A percentile compares a stretch with the other conserved stretches of the same genome.
Conservation (phyloP, 2,888 invertebrate species). For the Scrobipalpa atriplicella region DNA sequence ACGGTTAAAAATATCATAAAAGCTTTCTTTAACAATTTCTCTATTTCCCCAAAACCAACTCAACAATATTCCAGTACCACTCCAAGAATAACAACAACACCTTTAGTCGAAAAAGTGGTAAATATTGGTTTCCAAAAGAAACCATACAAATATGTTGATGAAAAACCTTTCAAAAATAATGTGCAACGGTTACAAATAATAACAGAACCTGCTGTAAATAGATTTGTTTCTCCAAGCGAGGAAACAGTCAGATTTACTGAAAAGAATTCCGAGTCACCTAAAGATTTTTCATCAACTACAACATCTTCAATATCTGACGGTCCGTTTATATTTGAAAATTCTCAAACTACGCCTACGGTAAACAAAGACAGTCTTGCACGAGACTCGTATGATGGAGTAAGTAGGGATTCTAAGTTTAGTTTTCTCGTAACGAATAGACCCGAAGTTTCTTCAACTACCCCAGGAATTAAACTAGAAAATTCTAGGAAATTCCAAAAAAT, state of each 20-base stretch:
- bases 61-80: constrained; percentile 25
- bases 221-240: constrained; percentile 44
- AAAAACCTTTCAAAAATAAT: constrained; percentile 58
- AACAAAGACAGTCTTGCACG: constrained; percentile 44
- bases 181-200: constrained; percentile 66
- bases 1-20: constrained; percentile 69
- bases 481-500: constrained; percentile 62
- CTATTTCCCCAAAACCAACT: constrained; percentile 42
- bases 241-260: constrained; percentile 44
- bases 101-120: constrained; percentile 58
- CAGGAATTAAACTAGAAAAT: constrained; percentile 38
- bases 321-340: constrained; percentile 43
- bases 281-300: constrained; percentile 53
- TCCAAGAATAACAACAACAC: constrained; percentile 43
- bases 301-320: constrained; percentile 49
- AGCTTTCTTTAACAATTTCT: constrained; percentile 66
- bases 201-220: constrained; percentile 56
- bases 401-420: constrained; percentile 57
- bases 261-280: constrained; percentile 33
- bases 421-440: constrained; percentile 52
- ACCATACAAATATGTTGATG: constrained; percentile 53
- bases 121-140: constrained; percentile 72
- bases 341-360: constrained; percentile 48
- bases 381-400: constrained; percentile 23
- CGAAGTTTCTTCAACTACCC: constrained; percentile 33